Percentiles rank a stretch among this genome's conserved stretches.
These are phyloP conservation scores for Drosophila mettleri DNA, from an alignment of 2,888 invertebrate species.

Conservation along the genomic window DNA sequence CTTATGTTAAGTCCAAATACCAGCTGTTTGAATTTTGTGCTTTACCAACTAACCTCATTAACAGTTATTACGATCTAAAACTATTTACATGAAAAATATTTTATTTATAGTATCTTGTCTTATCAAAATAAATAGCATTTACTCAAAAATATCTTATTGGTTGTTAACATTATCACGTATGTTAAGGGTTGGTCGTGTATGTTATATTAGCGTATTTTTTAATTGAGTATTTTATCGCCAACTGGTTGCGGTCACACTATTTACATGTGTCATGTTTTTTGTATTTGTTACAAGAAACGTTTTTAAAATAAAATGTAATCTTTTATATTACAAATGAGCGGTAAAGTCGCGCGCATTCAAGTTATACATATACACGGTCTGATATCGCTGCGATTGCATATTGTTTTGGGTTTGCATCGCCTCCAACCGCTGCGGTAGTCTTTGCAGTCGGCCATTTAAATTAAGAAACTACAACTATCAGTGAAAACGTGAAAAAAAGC, in stretches of 20 bases:
- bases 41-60: background rate
- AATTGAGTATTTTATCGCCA: conserved; percentile 31
- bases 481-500: conserved; percentile 59
- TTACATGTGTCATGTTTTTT: conserved; percentile 64
- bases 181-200: conserved; percentile 10
- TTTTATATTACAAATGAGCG: conserved; percentile 40
- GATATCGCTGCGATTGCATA: conserved; percentile 7
- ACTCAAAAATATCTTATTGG: background rate
- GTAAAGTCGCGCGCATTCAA: conserved; percentile 44
- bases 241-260: conserved; percentile 44
- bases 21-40: conserved; percentile 2
- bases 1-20: background rate
- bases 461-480: conserved; percentile 54
- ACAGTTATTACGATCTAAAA: too few species aligned
- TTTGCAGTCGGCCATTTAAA: conserved; percentile 69
- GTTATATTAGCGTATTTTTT: conserved; percentile 3
- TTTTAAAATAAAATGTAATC: conserved; percentile 62
- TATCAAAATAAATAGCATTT: background rate
- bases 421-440: conserved; percentile 41
- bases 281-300: conserved; percentile 51
- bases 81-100: background rate
- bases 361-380: conserved; percentile 14
- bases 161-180: conserved; percentile 14
- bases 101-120: background rate
- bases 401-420: conserved; percentile 16